Evolutionary conservation across 2,797 vertebrate genomes (phyloP), one percentile per base, ranked within the genome.

Genomic region (Rhabdomys pumilio): DNA sequence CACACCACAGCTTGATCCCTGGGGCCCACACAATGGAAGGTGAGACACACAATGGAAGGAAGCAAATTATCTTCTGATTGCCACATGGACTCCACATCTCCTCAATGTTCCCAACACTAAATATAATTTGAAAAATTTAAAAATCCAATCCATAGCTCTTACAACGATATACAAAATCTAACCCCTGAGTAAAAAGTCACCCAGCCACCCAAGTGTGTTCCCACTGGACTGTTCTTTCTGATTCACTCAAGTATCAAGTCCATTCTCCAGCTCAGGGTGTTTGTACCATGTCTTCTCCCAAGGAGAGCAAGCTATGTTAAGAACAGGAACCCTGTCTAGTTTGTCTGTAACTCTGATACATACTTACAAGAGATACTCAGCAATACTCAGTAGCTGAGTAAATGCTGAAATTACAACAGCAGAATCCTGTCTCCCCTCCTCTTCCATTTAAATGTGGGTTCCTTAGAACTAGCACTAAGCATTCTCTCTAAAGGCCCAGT

Each of bases 251-350:
- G 17, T 17, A 81, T 80, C 69, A 89, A 72, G 61, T 26, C 90
- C 67, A 41, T 61, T 96, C 53, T 8, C 24, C 24, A 83, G 41
- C 12, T 77, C n/a, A 55, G 38, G 24, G 41, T 20, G 47, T 73
- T 44, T 80, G 31, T 4, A 15, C 31, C 41, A 44, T 13, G 2
- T 59, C 73, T 79, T 47, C 67, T 26, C 10, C 29, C 2, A 41
- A 29, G 84, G n/a, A 95, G 3, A 85, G 86, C 31, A 89, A 95
- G 75, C n/a, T 89, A 0, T 63, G 75, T 41, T 53, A 55, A 77
- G 75, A 95, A 38, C n/a, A 96, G 53, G 44, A 94, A 87, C 65
- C 13, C 76, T 73, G 47, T 47, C 24, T 87, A 47, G 26, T 88
- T 67, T 92, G 55, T 82, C 50, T 69, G 1, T 34, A 77, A 57